Evolutionary conservation across 2,797 vertebrate species (phyloP), one percentile per base, ranked within the genome.

Genomic region (Sebastes diaconus): DNA sequence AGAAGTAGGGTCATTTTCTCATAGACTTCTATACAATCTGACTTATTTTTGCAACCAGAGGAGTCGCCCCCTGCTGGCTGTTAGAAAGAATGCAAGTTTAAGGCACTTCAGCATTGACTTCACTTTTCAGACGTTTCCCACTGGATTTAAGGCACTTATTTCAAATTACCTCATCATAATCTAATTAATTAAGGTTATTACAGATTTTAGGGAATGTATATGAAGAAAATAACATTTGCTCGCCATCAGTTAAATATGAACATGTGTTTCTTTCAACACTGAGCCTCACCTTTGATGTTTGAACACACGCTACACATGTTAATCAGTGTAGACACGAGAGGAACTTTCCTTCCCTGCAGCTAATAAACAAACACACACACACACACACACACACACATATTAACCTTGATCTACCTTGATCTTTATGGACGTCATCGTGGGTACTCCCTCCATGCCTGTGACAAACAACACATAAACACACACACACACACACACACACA

Each of bases 361-460:
- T 32, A 66, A 78, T 27, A 77, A 58, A 74, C 32, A 64, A 29
- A 59, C 22, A 63, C 65, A 42, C 57, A 65, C 27, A 61, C 11
- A 64, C 30, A 60, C 9, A 57, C 55, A 61, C 29, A 57, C 32
- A 58, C 25, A 55, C 32, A 34, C 32, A 42, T 58, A 87, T 83
- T 88, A 89, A 92, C 91, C 88, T 92, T 92, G 86, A 85, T 89
- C 82, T 87, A 84, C 86, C 90, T 91, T 90, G 77, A 83, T 90
- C 73, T 86, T 60, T 61, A 68, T 80, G 75, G 65, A 83, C 57
- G 18, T 77, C 87, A 90, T 84, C 60, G 73, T 77, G 64, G 71
- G 66, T 84, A 89, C 76, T 79, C 65, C 80, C 52, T 81, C 46
- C 60, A 73, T 79, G 77, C 59, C 71, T 79, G 69, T 92, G 80